phyloP scores from a whole-genome alignment of 2,797 vertebrate genomes.

The Ceyx erithaca region DNA sequence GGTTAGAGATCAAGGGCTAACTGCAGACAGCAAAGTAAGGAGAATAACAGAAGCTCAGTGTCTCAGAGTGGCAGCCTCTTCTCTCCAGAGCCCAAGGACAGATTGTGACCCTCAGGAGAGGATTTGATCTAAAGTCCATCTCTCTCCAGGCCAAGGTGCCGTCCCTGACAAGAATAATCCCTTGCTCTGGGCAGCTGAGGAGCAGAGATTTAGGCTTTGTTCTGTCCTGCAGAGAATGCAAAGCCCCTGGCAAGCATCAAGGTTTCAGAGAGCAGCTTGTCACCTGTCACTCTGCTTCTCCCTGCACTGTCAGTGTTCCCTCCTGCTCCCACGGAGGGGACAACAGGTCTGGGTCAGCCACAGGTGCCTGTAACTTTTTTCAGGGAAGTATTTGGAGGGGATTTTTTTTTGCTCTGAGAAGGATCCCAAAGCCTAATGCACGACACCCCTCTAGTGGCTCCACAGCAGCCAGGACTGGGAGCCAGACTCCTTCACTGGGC shows the following conservation, averaged over 20 bases:
- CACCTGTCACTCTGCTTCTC: not conserved
- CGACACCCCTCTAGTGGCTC: conserved; percentile 54
- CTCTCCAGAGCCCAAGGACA: not conserved
- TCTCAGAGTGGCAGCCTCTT: not conserved
- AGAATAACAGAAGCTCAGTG: not conserved
- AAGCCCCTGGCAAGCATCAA: not conserved
- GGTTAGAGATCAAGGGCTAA: not conserved
- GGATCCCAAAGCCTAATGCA: not conserved
- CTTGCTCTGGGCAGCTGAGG: not conserved
- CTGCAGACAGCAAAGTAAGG: not conserved
- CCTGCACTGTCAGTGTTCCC: not conserved
- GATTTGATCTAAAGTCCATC: not conserved
- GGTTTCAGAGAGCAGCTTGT: not conserved
- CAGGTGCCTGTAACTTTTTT: not conserved
- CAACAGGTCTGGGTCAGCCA: not conserved
- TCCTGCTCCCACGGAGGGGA: not conserved
- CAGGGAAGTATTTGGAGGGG: not conserved
- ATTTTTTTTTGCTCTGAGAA: not conserved
- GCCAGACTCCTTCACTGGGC: not conserved
- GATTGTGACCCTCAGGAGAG: not conserved
- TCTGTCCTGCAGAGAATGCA: not conserved
- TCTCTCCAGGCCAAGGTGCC: not conserved
- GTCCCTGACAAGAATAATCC: not conserved
- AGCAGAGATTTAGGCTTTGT: not conserved
- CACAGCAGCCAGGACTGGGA: not conserved